A percentile compares a stretch with the other conserved stretches of the same genome.
These are phyloP conservation scores for Galerucella calmariensis DNA, from an alignment of 2,888 invertebrate genomes.

Conservation along the genomic window DNA sequence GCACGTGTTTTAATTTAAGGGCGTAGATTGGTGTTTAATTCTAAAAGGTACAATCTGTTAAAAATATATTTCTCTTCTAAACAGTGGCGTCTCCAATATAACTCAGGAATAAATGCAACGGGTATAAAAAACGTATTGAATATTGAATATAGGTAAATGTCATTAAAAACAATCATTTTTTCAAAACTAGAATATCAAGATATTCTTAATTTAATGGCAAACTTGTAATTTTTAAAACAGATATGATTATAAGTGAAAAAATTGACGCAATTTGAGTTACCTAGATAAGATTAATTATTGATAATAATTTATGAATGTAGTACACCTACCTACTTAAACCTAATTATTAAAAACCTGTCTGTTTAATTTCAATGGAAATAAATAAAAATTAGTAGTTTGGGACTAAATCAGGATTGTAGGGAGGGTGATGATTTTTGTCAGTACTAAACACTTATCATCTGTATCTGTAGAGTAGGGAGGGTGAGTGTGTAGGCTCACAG, in stretches of 20 bases:
- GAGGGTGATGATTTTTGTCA: no score
- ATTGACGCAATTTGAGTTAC: neutral
- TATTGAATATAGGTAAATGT: no score
- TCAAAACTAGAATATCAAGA: no score
- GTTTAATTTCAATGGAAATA: no score
- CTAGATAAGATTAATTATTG: neutral
- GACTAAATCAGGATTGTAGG: no score
- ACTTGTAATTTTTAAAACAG: neutral
- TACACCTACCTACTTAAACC: neutral
- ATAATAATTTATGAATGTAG: neutral
- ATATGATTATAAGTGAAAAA: neutral
- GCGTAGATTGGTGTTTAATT: neutral
- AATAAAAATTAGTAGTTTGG: no score
- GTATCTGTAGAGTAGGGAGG: no score
- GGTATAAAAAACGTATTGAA: no score
- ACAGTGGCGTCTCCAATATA: constrained; percentile 1
- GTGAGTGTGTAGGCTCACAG: no score
- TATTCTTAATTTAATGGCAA: neutral
- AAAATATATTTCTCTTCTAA: neutral
- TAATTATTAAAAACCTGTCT: no score
- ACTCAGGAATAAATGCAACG: neutral
- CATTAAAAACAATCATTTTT: no score
- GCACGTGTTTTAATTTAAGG: neutral
- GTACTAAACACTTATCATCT: no score
- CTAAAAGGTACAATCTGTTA: neutral